Base-by-base conservation (phyloP, 2,113 vertebrate species). In the Nicator chloris region DNA sequence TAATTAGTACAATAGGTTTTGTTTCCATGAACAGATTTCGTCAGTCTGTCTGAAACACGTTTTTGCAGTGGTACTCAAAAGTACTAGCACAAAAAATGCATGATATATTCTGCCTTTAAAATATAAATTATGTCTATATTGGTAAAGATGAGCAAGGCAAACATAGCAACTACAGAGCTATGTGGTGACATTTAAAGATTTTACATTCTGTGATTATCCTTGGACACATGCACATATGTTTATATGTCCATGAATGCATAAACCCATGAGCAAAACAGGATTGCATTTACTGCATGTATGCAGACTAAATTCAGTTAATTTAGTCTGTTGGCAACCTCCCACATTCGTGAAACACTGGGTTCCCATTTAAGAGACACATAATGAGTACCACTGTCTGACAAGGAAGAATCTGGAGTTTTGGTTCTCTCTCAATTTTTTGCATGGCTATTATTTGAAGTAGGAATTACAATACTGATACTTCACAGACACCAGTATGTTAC, bases 301-400 rank as follows among this genome's bases (percentile, higher is more conserved):
- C 82, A 94, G 19, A 49, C 90, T 24, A 31, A 31, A 76, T 63
- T 27, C 71, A 20, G 17, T 42, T 53, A 61, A 78, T 78, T 86
- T 37, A 37, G 31, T 15, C 77, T 78, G 47, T 1, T 44, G 66
- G 33, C 35, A 73, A 35, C 77, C 80, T 65, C 65, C 73, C 77
- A 75, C 57, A 33, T n/a, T 40, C 50, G 33, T 45, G 42, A 56
- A 63, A 71, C 61, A 35, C 0, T 12, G 39, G 21, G 65, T 18
- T 75, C 35, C 68, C 54, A 28, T 39, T 79, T 59, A 79, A 81
- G 60, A 47, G 80, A 91, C 69, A 54, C 39, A 20, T 83, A 45
- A 86, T n/a, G 90, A 96, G 85, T 81, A 96, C 85, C 95, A 90
- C 85, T 68, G 92, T 90, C 68, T 56, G 76, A 93, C 85, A 86